phyloP scores from a whole-genome alignment of 2,113 vertebrate genomes.

The Vombatus ursinus region DNA sequence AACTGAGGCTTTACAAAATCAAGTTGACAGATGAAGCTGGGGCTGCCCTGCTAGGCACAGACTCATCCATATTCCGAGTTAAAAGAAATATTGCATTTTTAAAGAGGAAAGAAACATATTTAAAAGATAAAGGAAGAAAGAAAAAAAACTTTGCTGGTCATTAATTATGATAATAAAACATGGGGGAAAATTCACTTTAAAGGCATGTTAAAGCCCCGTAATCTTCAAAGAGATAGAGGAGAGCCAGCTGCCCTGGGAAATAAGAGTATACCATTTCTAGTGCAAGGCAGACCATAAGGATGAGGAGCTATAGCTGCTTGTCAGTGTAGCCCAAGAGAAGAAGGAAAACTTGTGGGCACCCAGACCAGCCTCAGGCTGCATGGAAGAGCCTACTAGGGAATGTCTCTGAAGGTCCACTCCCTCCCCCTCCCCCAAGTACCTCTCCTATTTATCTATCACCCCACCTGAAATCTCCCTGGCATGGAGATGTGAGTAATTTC shows the following conservation, averaged over 20 bases:
- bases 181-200: conserved; percentile 83
- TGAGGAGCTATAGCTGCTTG: not conserved
- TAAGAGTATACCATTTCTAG: conserved; percentile 28
- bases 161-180: conserved; percentile 86
- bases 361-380: not conserved
- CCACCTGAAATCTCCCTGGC: not conserved
- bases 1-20: conserved; percentile 84
- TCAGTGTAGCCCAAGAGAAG: not conserved
- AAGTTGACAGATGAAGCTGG: conserved; percentile 86
- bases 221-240: conserved; percentile 86
- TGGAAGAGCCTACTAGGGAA: not conserved
- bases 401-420: not conserved
- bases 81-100: conserved; percentile 89
- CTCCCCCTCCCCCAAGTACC: not conserved
- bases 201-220: conserved; percentile 83
- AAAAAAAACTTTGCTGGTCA: conserved; percentile 84
- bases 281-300: not conserved
- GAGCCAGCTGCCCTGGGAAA: conserved; percentile 61
- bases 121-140: conserved; percentile 85
- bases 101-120: conserved; percentile 88
- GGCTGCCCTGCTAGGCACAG: conserved; percentile 80
- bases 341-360: not conserved
- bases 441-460: not conserved
- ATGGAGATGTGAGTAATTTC: not conserved
- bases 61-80: conserved; percentile 86